Evolutionary conservation across 2,113 vertebrate genomes (phyloP).

Genomic region (Ceuthmochares aereus): DNA sequence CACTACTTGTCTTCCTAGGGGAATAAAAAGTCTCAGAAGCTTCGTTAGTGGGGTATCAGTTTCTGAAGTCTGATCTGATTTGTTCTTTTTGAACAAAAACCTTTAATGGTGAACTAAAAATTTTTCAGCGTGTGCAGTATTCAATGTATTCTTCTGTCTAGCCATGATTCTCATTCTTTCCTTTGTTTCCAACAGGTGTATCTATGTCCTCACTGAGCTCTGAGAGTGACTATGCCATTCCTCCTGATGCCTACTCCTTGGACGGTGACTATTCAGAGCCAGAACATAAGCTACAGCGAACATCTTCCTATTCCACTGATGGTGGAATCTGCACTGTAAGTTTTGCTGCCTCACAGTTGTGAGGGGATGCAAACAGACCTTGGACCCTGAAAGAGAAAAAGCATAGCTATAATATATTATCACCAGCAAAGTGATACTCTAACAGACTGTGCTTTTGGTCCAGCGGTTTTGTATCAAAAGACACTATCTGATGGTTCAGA

Average conservation of each 20-base stretch:
- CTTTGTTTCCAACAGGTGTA: conserved; percentile 75
- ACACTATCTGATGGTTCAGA: background rate
- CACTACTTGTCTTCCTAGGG: background rate
- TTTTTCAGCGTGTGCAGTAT: background rate
- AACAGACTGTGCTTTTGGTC: background rate
- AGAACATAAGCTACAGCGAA: conserved; percentile 89
- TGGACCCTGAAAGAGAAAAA: background rate
- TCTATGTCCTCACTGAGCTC: conserved; percentile 93
- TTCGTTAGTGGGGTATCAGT: background rate
- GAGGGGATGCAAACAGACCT: background rate
- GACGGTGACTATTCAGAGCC: conserved; percentile 90
- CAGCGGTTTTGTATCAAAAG: background rate
- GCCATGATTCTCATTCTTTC: background rate
- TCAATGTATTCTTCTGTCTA: background rate
- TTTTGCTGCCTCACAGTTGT: background rate
- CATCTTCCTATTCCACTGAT: conserved; percentile 90
- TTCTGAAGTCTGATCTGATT: background rate
- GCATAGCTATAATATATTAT: background rate
- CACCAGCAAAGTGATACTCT: background rate
- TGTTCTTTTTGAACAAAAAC: background rate
- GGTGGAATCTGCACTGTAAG: conserved; percentile 79
- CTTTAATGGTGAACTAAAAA: background rate
- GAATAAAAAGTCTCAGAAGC: background rate
- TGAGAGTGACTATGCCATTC: conserved; percentile 90
- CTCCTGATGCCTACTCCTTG: conserved; percentile 88